These are phyloP conservation scores for Peromyscus nudipes DNA, from an alignment of 2,797 vertebrate species.

Conservation along the genomic window DNA sequence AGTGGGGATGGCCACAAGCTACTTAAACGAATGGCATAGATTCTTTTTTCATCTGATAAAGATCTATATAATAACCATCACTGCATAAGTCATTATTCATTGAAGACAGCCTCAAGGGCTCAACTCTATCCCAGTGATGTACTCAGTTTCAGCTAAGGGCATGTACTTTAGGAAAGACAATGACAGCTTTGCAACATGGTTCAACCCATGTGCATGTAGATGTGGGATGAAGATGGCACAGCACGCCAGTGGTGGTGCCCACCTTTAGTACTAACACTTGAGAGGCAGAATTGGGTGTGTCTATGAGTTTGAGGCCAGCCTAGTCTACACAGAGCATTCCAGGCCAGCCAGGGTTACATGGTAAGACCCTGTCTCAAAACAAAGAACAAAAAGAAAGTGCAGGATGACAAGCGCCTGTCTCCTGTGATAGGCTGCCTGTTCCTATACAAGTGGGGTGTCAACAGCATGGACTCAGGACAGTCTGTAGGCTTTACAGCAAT, in stretches of 20 bases:
- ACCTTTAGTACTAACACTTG: background rate
- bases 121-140: background rate
- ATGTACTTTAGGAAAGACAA: background rate
- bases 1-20: background rate
- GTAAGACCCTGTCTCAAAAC: background rate
- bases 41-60: background rate
- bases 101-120: conserved; percentile 38
- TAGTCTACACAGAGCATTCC: background rate
- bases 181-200: background rate
- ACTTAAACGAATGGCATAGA: background rate
- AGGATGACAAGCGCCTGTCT: background rate
- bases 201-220: background rate
- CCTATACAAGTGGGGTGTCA: background rate
- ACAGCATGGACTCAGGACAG: background rate
- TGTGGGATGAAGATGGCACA: background rate
- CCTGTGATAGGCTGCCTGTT: background rate
- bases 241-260: no score
- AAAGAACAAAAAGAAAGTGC: background rate
- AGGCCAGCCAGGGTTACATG: background rate
- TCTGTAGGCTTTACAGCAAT: background rate
- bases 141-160: background rate
- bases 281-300: background rate
- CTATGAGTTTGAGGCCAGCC: background rate
- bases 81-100: conserved; percentile 10
- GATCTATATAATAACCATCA: background rate